phyloP scores from a whole-genome alignment of 2,797 vertebrate species.

The Danio tinwini region DNA sequence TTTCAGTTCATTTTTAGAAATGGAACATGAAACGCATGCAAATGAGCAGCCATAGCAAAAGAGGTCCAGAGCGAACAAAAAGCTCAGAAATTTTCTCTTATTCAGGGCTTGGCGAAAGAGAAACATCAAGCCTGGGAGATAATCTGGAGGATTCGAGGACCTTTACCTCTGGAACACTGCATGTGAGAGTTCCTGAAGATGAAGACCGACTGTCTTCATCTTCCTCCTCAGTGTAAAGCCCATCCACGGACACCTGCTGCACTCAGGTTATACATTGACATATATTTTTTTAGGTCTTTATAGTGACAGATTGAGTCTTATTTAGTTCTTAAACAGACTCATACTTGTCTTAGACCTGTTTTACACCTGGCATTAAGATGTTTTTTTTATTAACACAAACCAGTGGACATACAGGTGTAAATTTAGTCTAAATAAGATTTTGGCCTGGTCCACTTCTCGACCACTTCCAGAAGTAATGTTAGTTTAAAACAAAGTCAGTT shows the following conservation, averaged over 20 bases:
- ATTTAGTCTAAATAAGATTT: too few relatives aligned
- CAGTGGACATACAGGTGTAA: too few relatives aligned
- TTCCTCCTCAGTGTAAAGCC: slow-evolving; percentile 64
- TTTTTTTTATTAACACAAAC: too few relatives aligned
- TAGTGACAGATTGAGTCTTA: neutral
- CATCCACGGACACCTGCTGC: slow-evolving; percentile 70
- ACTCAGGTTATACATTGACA: slow-evolving; percentile 24
- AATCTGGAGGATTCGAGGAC: slow-evolving; percentile 14
- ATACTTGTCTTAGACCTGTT: neutral
- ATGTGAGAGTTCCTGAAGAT: slow-evolving; percentile 86
- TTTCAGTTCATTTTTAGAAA: neutral
- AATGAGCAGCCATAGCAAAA: neutral
- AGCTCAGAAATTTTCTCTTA: neutral
- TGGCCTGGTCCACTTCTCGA: too few relatives aligned
- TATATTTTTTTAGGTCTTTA: neutral
- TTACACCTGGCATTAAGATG: too few relatives aligned
- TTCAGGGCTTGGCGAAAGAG: slow-evolving; percentile 7
- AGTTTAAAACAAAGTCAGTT: too few relatives aligned
- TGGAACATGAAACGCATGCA: neutral
- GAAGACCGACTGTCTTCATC: slow-evolving; percentile 75
- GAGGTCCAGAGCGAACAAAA: neutral
- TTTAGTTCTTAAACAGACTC: neutral
- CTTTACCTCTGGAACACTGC: slow-evolving; percentile 81
- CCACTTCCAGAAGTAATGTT: too few relatives aligned
- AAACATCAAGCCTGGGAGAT: slow-evolving; percentile 10